Base-by-base conservation (phyloP, 2,113 vertebrate genomes). In the Petromus typicus region DNA sequence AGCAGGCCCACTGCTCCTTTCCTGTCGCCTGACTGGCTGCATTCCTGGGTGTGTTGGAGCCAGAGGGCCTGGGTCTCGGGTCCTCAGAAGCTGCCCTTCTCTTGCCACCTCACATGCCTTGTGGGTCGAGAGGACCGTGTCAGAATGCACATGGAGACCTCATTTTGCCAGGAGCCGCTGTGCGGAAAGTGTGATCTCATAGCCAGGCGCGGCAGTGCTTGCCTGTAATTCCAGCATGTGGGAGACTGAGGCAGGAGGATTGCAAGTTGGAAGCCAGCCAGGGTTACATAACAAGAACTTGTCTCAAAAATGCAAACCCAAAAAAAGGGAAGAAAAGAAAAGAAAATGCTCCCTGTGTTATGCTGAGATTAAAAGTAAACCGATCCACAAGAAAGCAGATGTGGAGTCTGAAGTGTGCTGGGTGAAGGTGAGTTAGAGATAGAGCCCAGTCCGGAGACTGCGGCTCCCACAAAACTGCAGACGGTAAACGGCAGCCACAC, bases 91-190 rank as follows among this genome's bases (percentile, higher is more conserved):
- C 40, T 7, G 48, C 27, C 37, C 5, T 40, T n/a, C 40, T 11
- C 32, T 67, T 32, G 37, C 30, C 22, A 4, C 18, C 57, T 48
- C 61, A 23, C 32, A 14, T 66, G 59, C 23, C 81, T 8, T 34
- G 1, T 18, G 25, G 22, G 43, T 4, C 78, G 25, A 0, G 5
- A 5, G 66, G 5, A 45, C 73, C 43, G 43, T 61, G 12, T 48
- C 0, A 3, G 66, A 75, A 23, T 9, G 7, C 1, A 12, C 56
- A 6, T 0, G 2, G 67, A 22, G 7, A 6, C 37, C 37, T 40
- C 7, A 9, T 30, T 61, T n/a, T 43, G 40, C 32, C 63, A 37
- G 23, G 69, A 10, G 4, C 40, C 51, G 8, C 23, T 3, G 3
- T 43, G 54, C 45, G 79, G 45, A 27, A 45, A 2, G 10, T 27